These are phyloP conservation scores for Saccopteryx bilineata DNA, from an alignment of 2,113 vertebrate genomes.

Conservation along the genomic window DNA sequence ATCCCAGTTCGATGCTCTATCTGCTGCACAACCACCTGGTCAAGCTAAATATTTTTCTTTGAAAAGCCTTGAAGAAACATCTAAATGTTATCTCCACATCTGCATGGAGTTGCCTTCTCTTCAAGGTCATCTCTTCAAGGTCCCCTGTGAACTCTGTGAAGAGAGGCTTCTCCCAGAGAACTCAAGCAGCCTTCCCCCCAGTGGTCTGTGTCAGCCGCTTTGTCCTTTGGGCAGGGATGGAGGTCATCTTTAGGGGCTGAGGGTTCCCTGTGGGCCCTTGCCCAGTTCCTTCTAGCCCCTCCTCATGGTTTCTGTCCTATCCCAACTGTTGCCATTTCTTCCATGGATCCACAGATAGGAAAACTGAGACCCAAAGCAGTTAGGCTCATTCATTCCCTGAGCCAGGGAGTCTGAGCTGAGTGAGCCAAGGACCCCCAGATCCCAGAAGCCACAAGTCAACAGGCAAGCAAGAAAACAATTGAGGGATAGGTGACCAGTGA, in stretches of 20 bases:
- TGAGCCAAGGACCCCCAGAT: neutral
- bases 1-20: no score
- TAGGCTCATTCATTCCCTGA: neutral
- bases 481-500: neutral
- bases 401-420: neutral
- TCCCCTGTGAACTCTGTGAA: neutral
- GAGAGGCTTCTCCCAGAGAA: neutral
- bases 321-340: neutral
- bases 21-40: no score
- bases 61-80: neutral
- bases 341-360: neutral
- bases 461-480: neutral
- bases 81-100: no score
- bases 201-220: neutral
- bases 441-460: neutral
- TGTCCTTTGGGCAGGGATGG: neutral
- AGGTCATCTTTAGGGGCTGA: accelerated
- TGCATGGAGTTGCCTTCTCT: neutral
- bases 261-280: neutral
- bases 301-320: neutral
- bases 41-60: neutral
- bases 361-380: neutral
- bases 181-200: neutral
- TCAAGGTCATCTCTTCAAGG: neutral
- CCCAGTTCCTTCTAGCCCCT: neutral